Evolutionary conservation across 2,888 invertebrate genomes (phyloP).

Genomic region (Cataglyphis altisquamis): DNA sequence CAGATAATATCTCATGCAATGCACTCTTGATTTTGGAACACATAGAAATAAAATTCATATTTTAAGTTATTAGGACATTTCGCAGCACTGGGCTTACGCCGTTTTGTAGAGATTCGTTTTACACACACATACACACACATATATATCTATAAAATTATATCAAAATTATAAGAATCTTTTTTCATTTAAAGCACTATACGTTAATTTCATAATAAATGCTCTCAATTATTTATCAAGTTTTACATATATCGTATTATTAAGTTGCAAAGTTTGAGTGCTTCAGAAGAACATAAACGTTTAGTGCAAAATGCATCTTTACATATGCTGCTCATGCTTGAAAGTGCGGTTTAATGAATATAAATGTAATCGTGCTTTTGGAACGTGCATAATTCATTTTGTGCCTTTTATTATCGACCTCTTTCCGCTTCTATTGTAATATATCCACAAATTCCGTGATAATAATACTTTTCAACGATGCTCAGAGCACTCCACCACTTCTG

Average conservation of each 20-base stretch:
- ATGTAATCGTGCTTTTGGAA: constrained; percentile 24
- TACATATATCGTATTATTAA: not conserved
- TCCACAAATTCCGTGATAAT: constrained; percentile 45
- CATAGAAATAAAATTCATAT: not conserved
- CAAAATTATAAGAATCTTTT: not conserved
- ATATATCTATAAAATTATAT: not conserved
- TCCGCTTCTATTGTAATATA: constrained; percentile 50
- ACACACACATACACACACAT: not conserved
- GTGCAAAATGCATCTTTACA: constrained; percentile 41
- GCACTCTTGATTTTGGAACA: not conserved
- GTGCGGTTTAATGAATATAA: constrained; percentile 56
- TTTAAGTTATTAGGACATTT: not conserved
- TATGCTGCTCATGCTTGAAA: constrained; percentile 35
- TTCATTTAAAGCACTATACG: not conserved
- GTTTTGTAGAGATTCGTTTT: not conserved
- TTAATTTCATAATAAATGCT: not conserved
- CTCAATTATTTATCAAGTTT: not conserved
- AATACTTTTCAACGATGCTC: constrained; percentile 49
- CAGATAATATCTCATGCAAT: not conserved
- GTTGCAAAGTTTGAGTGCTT: constrained; percentile 3
- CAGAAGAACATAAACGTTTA: constrained; percentile 1
- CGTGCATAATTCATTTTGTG: constrained; percentile 53
- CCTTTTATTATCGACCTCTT: constrained; percentile 52
- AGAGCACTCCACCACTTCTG: constrained; percentile 18
- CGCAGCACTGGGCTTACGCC: not conserved